phyloP scores from a whole-genome alignment of 1,140 invertebrate genomes.

The Calephelis virginiensis region DNA sequence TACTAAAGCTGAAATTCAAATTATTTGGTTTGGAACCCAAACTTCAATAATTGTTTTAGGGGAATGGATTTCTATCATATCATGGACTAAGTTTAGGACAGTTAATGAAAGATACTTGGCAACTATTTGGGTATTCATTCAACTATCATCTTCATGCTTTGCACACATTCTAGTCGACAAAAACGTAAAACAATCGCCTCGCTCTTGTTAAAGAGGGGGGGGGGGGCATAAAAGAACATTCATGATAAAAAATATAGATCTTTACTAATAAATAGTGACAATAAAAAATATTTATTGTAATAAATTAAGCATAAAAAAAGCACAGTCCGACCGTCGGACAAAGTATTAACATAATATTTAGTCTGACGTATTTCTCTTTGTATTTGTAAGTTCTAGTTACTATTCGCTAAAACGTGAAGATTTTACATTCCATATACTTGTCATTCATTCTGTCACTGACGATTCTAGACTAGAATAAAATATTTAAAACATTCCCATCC shows the following conservation, averaged over 20 bases:
- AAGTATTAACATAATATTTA: slow-evolving; percentile 13
- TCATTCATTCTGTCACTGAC: slow-evolving; percentile 62
- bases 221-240: neutral
- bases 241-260: slow-evolving; percentile 10
- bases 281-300: slow-evolving; percentile 15
- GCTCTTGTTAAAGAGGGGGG: neutral
- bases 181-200: neutral
- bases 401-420: slow-evolving; percentile 17
- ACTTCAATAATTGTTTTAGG: slow-evolving; percentile 8
- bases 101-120: slow-evolving; percentile 10
- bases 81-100: neutral
- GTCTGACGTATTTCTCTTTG: slow-evolving; percentile 4
- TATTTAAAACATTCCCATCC: slow-evolving; percentile 49
- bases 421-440: slow-evolving; percentile 26
- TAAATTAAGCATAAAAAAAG: slow-evolving; percentile 22
- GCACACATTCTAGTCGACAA: neutral
- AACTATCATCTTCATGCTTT: neutral
- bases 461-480: slow-evolving; percentile 71
- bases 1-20: slow-evolving; percentile 34
- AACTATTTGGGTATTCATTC: slow-evolving; percentile 4
- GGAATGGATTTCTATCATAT: slow-evolving; percentile 16
- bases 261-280: slow-evolving; percentile 1
- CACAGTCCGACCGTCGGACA: slow-evolving; percentile 19
- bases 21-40: slow-evolving; percentile 27
- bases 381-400: slow-evolving; percentile 3